Conservation (phyloP, 1,140 invertebrate species). For the Heliconius melpomene region DNA sequence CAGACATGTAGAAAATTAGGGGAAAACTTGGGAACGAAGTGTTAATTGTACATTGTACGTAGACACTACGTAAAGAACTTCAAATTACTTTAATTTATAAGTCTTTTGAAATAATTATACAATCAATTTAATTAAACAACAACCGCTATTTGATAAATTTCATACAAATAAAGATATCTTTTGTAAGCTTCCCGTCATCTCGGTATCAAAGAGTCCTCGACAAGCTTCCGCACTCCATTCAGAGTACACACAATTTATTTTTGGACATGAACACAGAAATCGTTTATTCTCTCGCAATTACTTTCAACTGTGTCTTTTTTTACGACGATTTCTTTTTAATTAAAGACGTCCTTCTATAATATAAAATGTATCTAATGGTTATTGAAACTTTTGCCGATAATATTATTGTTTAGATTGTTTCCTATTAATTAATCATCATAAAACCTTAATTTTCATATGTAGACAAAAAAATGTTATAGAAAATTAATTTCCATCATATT, state of each 20-base stretch:
- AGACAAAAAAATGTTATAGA: too few species aligned
- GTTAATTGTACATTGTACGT: too few species aligned
- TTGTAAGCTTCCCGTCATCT: background rate
- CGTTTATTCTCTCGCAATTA: background rate
- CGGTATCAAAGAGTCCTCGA: background rate
- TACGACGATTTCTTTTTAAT: background rate
- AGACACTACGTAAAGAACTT: too few species aligned
- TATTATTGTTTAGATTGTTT: too few species aligned
- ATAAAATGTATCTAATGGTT: background rate
- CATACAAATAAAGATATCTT: conserved; percentile 1
- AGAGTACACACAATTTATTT: conserved; percentile 3
- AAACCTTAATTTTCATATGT: too few species aligned
- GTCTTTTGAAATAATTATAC: too few species aligned
- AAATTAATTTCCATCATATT: too few species aligned
- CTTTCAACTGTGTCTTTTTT: background rate
- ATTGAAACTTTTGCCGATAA: background rate
- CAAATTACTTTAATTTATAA: too few species aligned
- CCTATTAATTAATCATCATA: too few species aligned
- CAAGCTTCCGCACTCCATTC: background rate
- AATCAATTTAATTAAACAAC: background rate
- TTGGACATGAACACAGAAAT: background rate
- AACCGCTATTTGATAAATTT: background rate
- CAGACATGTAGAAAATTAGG: too few species aligned
- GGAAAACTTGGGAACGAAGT: too few species aligned
- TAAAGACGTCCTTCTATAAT: background rate